These are phyloP conservation scores for Adelosebastes latens DNA, from an alignment of 2,797 vertebrate genomes.

Conservation along the genomic window DNA sequence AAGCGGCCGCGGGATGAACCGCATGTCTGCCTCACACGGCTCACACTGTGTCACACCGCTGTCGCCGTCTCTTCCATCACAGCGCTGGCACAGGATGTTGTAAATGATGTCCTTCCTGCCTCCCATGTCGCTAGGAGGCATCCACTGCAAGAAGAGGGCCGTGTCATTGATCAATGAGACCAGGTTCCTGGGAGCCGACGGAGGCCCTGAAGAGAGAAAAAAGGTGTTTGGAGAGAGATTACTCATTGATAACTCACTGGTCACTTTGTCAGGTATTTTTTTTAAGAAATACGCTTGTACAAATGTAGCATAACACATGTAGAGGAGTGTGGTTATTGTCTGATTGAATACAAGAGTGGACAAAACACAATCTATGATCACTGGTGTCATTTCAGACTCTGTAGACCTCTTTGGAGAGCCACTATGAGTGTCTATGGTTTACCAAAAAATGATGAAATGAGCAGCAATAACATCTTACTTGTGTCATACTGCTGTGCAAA, in stretches of 20 bases:
- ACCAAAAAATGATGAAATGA: background rate
- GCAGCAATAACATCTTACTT: background rate
- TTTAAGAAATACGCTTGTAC: background rate
- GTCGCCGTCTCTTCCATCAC: conserved; percentile 66
- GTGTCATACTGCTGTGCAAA: background rate
- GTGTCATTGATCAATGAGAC: conserved; percentile 96
- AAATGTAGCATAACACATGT: background rate
- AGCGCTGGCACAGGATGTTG: conserved; percentile 93
- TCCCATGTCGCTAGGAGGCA: conserved; percentile 92
- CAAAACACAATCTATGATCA: background rate
- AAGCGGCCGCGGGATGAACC: conserved; percentile 90
- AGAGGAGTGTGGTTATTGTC: background rate
- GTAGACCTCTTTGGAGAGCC: background rate
- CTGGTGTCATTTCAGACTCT: background rate
- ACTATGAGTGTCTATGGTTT: background rate
- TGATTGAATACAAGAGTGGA: background rate
- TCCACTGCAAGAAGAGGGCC: conserved; percentile 95
- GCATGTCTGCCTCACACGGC: conserved; percentile 90
- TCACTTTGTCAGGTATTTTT: background rate
- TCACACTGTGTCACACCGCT: conserved; percentile 84
- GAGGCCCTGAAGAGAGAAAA: conserved; percentile 85
- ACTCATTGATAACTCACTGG: background rate
- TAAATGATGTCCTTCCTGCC: conserved; percentile 95
- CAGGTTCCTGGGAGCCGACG: conserved; percentile 93
- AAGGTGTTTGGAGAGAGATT: conserved; percentile 1